Evolutionary conservation across 2,797 vertebrate species (phyloP).

Genomic region (Pangasius krempfi): DNA sequence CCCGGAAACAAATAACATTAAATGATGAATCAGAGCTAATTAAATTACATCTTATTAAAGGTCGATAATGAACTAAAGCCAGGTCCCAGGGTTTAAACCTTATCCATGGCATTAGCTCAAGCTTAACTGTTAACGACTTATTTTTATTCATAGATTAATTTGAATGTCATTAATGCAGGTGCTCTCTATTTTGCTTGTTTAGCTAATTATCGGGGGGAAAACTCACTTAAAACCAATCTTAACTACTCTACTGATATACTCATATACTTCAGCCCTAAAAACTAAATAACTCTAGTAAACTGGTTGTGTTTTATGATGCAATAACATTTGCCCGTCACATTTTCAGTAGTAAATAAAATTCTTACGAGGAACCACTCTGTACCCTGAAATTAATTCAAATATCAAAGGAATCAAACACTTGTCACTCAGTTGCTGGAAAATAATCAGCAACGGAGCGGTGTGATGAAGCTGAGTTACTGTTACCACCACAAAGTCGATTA

Average conservation of each 20-base stretch:
- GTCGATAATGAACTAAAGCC: neutral
- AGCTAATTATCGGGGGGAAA: neutral
- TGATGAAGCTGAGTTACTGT: neutral
- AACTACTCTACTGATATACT: neutral
- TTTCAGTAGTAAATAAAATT: neutral
- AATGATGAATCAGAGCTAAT: neutral
- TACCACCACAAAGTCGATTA: neutral
- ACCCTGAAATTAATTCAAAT: too few species aligned
- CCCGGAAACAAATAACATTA: neutral
- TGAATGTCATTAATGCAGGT: neutral
- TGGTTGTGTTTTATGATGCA: neutral
- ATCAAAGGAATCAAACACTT: neutral
- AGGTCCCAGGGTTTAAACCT: neutral
- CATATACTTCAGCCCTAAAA: neutral
- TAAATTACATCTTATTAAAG: neutral
- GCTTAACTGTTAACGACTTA: neutral
- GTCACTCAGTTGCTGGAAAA: neutral
- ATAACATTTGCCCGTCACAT: neutral
- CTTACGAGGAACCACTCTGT: neutral
- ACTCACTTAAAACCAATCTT: neutral
- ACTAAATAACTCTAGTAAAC: neutral
- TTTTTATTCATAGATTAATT: neutral
- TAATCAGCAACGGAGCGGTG: neutral
- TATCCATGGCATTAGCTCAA: neutral
- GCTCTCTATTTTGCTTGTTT: neutral